Evolutionary conservation across 2,888 invertebrate genomes (phyloP), one percentile per base, ranked within the genome.

Genomic region (Melinaea marsaeus): DNA sequence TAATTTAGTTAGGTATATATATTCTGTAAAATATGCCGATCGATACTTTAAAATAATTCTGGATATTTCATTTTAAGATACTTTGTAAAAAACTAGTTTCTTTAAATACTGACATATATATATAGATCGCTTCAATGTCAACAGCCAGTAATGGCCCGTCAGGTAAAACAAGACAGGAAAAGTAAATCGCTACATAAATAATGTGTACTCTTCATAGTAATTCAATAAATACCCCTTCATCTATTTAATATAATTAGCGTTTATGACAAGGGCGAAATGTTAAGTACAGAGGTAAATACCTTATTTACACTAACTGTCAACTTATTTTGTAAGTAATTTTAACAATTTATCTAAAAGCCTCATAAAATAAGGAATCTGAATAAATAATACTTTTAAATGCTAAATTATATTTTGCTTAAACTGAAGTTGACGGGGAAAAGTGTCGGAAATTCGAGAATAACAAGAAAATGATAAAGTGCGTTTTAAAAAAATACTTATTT

Each of bases 401-500:
- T 64, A 69, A 68, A 64, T 68, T 63, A 66, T 59, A 55, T 68
- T 63, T 62, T 11, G 57, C 55, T 51, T 66, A 62, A 67, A 69
- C 66, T 67, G 67, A 67, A 67, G 67, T 65, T 67, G 67, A 67
- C 63, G 63, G 57, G 67, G 48, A 61, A 63, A 64, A 61, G 64
- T 62, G 65, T 59, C 59, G 61, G 63, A 67, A 62, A 65, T 58
- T 51, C 55, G 57, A 48, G 59, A 35, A 57, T 60, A 60, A 65
- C 54, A 59, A 55, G 35, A 62, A 58, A 62, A 65, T 65, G 62
- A 65, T 65, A 65, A 62, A 65, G 62, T 62, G 55, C 60, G 56
- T 54, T 62, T 65, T 61, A 55, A 57, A 61, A 61, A 61, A 64
- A 60, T 60, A 55, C 57, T 62, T 63, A 63, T 63, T 66, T 61